Base-by-base conservation (phyloP, 2,797 vertebrate species). In the Rhinatrema bivittatum region DNA sequence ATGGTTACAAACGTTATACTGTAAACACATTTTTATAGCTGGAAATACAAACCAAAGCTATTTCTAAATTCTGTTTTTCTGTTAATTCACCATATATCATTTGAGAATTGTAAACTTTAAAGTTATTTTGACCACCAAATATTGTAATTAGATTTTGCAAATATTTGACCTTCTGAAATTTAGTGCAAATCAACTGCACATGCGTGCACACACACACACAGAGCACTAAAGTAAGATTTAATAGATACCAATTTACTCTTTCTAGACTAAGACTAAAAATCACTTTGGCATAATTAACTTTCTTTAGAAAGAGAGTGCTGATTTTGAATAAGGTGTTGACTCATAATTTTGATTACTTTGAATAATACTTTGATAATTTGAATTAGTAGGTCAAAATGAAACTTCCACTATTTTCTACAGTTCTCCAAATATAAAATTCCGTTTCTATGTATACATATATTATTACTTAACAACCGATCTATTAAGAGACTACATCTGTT, bases 181-280 rank as follows among this genome's bases (percentile, higher is more conserved):
- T 26, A 5, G 33, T 13, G 25, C 48, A 46, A 58, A 51, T 6
- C 16, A 38, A 19, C 1, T 25, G 4, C 18, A 8, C 2, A 1
- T 10, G 11, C 40, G 38, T 16, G 4, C 25, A 15, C 14, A 7
- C 16, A 4, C 25, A 15, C 14, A 7, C 21, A 37, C 16, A 3
- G 17, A 8, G 20, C 10, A 17, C 16, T 15, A 2, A 20, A 36
- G 5, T 1, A 38, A 39, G 10, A 32, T 36, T 29, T 20, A 13
- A 33, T 18, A 5, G 3, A 5, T 25, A 5, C 31, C 29, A 21
- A 0, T 20, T 33, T 5, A 17, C 36, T 36, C 16, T 14, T 19
- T 25, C 42, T 29, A 36, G 15, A 30, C 18, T 36, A 42, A 59
- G 34, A 35, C 21, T 50, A 25, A 33, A 52, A 42, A 46, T 44